These are phyloP conservation scores for Hippocampus comes DNA, from an alignment of 2,113 vertebrate species.

Conservation along the genomic window DNA sequence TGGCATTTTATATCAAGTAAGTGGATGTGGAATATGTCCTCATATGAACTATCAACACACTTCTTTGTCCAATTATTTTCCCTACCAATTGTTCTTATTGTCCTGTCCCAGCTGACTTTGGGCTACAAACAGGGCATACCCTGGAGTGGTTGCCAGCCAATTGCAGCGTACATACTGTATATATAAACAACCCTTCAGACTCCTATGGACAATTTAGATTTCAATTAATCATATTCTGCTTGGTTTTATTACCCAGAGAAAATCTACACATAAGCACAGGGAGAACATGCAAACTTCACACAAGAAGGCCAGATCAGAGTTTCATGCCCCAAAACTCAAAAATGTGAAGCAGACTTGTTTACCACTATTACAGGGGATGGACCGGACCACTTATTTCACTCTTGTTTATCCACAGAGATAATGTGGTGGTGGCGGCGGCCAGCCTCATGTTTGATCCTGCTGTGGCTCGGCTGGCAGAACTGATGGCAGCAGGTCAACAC, in stretches of 20 bases:
- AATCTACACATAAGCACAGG: no score
- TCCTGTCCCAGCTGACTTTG: no score
- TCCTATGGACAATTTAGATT: no score
- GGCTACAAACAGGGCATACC: not conserved
- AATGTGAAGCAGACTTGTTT: no score
- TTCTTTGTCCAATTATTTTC: not conserved
- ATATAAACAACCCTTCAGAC: no score
- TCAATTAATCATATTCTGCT: no score
- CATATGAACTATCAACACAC: not conserved
- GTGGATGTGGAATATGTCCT: conserved; percentile 9
- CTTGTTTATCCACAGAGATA: conserved; percentile 63
- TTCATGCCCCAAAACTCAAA: no score
- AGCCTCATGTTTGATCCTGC: conserved; percentile 83
- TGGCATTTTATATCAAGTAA: conserved; percentile 86
- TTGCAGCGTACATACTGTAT: no score
- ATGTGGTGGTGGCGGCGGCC: conserved; percentile 78
- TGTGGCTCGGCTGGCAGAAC: conserved; percentile 76
- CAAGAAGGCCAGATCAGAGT: no score
- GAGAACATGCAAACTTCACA: no score
- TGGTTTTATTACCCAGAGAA: no score
- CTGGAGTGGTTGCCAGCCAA: not conserved
- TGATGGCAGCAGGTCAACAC: conserved; percentile 69
- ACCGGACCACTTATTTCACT: not conserved
- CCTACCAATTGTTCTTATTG: not conserved
- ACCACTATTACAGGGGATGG: not conserved